These are phyloP conservation scores for Nipponacmea schrenckii DNA, from an alignment of 2,888 invertebrate genomes.

Conservation along the genomic window DNA sequence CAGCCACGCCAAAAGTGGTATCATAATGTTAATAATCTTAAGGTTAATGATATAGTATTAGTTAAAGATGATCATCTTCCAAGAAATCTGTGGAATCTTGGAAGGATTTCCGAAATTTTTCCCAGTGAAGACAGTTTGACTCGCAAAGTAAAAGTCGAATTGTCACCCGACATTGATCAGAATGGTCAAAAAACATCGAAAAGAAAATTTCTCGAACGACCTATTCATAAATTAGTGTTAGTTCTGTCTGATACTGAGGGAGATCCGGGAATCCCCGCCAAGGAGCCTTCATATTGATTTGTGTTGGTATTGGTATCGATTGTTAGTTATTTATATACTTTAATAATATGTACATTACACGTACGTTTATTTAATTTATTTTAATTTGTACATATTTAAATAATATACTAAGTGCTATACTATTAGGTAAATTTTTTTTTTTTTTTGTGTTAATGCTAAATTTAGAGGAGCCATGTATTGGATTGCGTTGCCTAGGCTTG, in stretches of 20 bases:
- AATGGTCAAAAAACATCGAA: too few relatives aligned
- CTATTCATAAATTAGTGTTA: background rate
- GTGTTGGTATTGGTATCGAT: too few relatives aligned
- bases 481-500: too few relatives aligned
- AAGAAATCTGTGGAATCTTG: conserved; percentile 16
- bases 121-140: conserved; percentile 14
- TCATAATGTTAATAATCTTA: background rate
- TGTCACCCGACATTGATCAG: too few relatives aligned
- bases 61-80: conserved; percentile 13
- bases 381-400: too few relatives aligned
- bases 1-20: conserved; percentile 22
- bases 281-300: background rate
- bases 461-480: too few relatives aligned
- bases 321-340: too few relatives aligned
- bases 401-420: too few relatives aligned
- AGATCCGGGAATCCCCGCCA: background rate
- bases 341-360: too few relatives aligned
- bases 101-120: conserved; percentile 5
- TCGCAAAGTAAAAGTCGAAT: background rate
- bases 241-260: background rate
- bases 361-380: too few relatives aligned
- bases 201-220: background rate
- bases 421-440: too few relatives aligned
- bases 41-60: conserved; percentile 16
- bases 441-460: too few relatives aligned